Conservation (phyloP, 2,797 vertebrate species). For the Numenius phaeopus region DNA sequence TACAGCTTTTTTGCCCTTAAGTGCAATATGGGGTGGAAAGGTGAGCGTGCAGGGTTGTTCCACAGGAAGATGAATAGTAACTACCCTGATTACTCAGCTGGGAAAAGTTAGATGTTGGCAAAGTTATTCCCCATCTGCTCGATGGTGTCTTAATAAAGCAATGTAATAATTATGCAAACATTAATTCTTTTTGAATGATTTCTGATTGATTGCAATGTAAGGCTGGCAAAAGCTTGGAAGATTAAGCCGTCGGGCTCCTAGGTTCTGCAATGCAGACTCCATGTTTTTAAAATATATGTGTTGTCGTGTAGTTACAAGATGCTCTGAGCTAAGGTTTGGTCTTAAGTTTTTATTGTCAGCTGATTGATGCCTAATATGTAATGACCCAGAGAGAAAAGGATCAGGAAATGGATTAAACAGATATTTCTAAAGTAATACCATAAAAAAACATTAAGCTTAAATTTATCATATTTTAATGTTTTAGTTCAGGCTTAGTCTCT, state of each 20-base stretch:
- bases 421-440: neutral
- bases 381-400: neutral
- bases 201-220: neutral
- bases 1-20: neutral
- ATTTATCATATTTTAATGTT: neutral
- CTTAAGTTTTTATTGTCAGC: neutral
- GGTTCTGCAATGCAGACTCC: neutral
- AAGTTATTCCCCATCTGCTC: neutral
- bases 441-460: neutral
- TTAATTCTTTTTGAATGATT: neutral
- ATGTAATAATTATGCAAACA: neutral
- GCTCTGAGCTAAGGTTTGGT: neutral
- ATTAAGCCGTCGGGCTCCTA: neutral
- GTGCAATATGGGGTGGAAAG: neutral
- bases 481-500: neutral
- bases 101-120: neutral
- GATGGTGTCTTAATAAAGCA: neutral
- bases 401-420: neutral
- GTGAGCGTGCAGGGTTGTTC: neutral
- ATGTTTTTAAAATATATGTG: neutral
- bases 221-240: neutral
- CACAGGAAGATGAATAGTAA: neutral
- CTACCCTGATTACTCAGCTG: neutral
- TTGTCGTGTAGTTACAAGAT: neutral
- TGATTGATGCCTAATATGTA: neutral